phyloP scores from a whole-genome alignment of 2,113 vertebrate species.

The Emydocephalus ijimae region DNA sequence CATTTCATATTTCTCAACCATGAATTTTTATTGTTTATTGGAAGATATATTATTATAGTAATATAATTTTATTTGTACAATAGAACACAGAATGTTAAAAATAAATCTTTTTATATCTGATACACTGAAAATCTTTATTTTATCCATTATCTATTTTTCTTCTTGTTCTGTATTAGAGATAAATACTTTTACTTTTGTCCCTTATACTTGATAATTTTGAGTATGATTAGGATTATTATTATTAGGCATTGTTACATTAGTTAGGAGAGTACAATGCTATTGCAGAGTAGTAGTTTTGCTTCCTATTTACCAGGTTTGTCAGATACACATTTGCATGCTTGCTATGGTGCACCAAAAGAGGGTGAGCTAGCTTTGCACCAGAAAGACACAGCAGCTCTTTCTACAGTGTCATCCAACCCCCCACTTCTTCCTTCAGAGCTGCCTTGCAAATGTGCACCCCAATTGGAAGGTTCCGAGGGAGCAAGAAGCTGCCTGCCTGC shows the following conservation, averaged over 20 bases:
- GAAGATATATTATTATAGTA: neutral
- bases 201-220: neutral
- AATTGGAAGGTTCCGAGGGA: neutral
- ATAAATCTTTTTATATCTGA: neutral
- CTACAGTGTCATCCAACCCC: neutral
- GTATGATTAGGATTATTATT: neutral
- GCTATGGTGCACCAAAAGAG: neutral
- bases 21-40: neutral
- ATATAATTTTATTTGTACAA: neutral
- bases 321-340: neutral
- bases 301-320: too few relatives aligned
- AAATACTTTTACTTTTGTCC: neutral
- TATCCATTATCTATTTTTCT: neutral
- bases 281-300: too few relatives aligned
- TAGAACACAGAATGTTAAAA: neutral
- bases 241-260: too few relatives aligned
- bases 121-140: neutral
- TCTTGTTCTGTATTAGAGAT: neutral
- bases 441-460: neutral
- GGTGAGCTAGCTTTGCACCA: neutral
- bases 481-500: neutral
- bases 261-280: too few relatives aligned
- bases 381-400: neutral
- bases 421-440: neutral
- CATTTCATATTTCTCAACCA: neutral